A percentile compares a stretch with the other conserved stretches of the same genome.
Evolutionary conservation across 2,888 invertebrate species (phyloP).

Genomic region (Smittia sp.): DNA sequence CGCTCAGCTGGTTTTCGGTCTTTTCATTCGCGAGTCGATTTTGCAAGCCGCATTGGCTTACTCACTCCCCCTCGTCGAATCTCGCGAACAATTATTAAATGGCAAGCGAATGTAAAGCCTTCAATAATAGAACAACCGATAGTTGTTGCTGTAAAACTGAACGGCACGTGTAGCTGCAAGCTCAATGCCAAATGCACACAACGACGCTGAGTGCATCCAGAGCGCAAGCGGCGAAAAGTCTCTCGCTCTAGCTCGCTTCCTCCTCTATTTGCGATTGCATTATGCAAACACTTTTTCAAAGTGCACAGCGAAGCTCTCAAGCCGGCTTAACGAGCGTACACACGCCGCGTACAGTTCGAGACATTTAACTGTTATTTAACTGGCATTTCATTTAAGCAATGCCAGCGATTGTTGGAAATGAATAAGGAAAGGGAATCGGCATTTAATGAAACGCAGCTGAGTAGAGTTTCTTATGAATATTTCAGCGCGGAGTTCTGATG

Average conservation of each 20-base stretch:
- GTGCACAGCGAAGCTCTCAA: background rate
- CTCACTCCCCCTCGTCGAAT: background rate
- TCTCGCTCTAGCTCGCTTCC: conserved; percentile 34
- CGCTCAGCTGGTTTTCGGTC: conserved; percentile 23
- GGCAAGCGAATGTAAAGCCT: conserved; percentile 4
- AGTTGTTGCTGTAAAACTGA: background rate
- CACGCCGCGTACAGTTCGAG: background rate
- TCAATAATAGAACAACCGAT: conserved; percentile 6
- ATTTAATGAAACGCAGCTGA: no score
- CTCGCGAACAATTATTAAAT: background rate
- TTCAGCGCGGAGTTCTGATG: background rate
- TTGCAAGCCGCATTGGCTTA: background rate
- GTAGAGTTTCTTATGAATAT: background rate
- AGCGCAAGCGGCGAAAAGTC: conserved; percentile 33
- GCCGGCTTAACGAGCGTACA: background rate
- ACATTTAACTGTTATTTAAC: conserved; percentile 4
- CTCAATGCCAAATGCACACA: conserved; percentile 37
- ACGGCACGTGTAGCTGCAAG: conserved; percentile 35
- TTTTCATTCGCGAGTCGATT: background rate
- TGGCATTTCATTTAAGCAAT: background rate
- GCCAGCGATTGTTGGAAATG: no score
- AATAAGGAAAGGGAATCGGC: no score
- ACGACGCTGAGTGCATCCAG: conserved; percentile 3
- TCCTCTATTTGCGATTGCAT: conserved; percentile 16
- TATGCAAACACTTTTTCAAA: conserved; percentile 13